Percentiles rank a stretch among this genome's conserved stretches.
phyloP scores from a whole-genome alignment of 2,797 vertebrate species.

The Darevskia mixta region DNA sequence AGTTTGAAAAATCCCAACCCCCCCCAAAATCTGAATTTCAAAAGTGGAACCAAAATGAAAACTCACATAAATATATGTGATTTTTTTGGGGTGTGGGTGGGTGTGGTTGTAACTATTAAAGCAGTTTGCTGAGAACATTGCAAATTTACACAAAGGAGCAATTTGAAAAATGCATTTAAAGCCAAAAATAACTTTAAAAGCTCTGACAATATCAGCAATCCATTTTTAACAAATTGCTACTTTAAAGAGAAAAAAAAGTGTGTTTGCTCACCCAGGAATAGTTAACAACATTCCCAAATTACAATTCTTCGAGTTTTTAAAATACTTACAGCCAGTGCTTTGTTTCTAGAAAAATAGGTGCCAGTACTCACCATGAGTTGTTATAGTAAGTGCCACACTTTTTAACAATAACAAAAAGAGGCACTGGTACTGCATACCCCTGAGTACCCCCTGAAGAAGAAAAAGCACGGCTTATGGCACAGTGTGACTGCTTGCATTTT shows the following conservation, averaged over 20 bases:
- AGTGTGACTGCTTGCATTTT: background rate
- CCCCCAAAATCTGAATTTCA: background rate
- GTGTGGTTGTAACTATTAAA: constrained; percentile 1
- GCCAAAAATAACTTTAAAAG: background rate
- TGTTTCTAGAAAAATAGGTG: too few species aligned
- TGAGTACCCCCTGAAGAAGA: too few species aligned
- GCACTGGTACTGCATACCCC: too few species aligned
- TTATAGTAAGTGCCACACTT: too few species aligned
- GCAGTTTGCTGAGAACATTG: background rate
- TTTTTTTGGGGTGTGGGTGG: background rate
- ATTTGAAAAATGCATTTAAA: background rate
- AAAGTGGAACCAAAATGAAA: background rate
- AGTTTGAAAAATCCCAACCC: background rate
- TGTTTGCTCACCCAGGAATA: background rate
- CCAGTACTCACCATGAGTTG: too few species aligned
- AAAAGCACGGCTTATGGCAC: too few species aligned
- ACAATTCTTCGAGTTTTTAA: background rate
- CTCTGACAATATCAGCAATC: background rate
- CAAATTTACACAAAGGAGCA: background rate
- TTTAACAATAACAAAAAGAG: too few species aligned
- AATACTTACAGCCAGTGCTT: background rate
- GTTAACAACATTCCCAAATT: background rate
- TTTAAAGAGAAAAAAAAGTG: background rate
- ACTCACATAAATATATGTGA: background rate
- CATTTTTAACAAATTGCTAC: background rate